A percentile compares a stretch with the other conserved stretches of the same genome.
Evolutionary conservation across 2,888 invertebrate species (phyloP).

Genomic region (Phanerotoma sp.): DNA sequence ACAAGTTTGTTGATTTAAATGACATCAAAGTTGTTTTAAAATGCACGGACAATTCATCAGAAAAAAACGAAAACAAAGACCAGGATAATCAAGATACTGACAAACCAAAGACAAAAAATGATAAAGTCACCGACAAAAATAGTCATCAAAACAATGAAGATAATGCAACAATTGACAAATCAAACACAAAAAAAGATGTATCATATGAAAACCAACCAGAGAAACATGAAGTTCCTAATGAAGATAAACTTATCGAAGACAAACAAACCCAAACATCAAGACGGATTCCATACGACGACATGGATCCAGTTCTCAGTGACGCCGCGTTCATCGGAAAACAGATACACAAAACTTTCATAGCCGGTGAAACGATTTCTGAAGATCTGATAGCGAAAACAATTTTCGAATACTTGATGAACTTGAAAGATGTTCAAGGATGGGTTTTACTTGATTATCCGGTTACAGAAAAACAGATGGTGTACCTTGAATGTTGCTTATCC

Average conservation of each 20-base stretch:
- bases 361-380: slow-evolving; percentile 62
- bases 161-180: too few species aligned
- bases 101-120: slow-evolving; percentile 45
- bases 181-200: too few species aligned
- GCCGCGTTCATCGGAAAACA: slow-evolving; percentile 62
- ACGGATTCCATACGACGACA: slow-evolving; percentile 63
- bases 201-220: too few species aligned
- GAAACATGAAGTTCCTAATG: too few species aligned
- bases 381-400: slow-evolving; percentile 63
- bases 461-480: slow-evolving; percentile 62
- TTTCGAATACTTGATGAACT: slow-evolving; percentile 63
- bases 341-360: slow-evolving; percentile 60
- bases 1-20: slow-evolving; percentile 58
- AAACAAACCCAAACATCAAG: slow-evolving; percentile 67
- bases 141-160: too few species aligned
- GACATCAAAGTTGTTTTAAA: too few species aligned
- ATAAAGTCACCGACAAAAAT: slow-evolving; percentile 45
- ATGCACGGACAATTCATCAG: too few species aligned
- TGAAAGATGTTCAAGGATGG: slow-evolving; percentile 62
- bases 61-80: too few species aligned
- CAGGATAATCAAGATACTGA: slow-evolving; percentile 57
- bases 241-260: too few species aligned
- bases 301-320: slow-evolving; percentile 55
- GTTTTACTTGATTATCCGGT: slow-evolving; percentile 68
- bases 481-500: slow-evolving; percentile 64